Conservation (phyloP, 2,888 invertebrate species). For the Dichetophora obliterata region DNA sequence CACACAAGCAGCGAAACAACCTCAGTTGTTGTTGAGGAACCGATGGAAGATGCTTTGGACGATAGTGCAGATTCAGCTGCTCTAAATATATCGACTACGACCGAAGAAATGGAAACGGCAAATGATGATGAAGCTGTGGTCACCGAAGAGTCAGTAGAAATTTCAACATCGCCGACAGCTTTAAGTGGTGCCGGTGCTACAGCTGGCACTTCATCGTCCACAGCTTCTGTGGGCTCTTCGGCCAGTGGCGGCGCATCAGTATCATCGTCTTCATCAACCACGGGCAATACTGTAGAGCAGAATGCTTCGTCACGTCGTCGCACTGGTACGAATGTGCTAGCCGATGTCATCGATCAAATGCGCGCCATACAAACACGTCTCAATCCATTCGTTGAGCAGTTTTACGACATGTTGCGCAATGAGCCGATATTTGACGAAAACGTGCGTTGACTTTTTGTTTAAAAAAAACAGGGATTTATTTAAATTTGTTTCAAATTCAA, state of each 20-base stretch:
- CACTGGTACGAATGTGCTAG: conserved; percentile 66
- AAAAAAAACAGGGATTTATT: neutral
- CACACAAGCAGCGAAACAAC: conserved; percentile 34
- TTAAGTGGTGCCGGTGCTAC: conserved; percentile 38
- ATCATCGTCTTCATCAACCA: conserved; percentile 26
- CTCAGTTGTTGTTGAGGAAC: conserved; percentile 15
- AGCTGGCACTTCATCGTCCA: conserved; percentile 36
- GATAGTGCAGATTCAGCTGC: conserved; percentile 38
- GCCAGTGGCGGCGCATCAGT: conserved; percentile 24
- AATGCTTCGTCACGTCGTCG: conserved; percentile 58
- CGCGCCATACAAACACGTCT: conserved; percentile 71
- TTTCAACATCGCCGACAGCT: conserved; percentile 9
- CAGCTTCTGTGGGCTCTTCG: conserved; percentile 25
- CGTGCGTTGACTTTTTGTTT: conserved; percentile 51
- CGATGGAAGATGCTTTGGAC: conserved; percentile 31
- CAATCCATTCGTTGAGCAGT: conserved; percentile 77
- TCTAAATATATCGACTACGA: conserved; percentile 38
- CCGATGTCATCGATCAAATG: conserved; percentile 66
- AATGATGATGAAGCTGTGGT: conserved; percentile 56
- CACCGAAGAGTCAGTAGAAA: neutral
- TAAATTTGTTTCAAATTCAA: neutral
- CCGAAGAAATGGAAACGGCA: conserved; percentile 44
- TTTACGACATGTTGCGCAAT: conserved; percentile 74
- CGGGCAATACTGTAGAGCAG: conserved; percentile 42
- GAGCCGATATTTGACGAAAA: conserved; percentile 73